These are phyloP conservation scores for Epizoanthus stellaris DNA, from an alignment of 92 coral and sea anemone species.

Conservation along the genomic window DNA sequence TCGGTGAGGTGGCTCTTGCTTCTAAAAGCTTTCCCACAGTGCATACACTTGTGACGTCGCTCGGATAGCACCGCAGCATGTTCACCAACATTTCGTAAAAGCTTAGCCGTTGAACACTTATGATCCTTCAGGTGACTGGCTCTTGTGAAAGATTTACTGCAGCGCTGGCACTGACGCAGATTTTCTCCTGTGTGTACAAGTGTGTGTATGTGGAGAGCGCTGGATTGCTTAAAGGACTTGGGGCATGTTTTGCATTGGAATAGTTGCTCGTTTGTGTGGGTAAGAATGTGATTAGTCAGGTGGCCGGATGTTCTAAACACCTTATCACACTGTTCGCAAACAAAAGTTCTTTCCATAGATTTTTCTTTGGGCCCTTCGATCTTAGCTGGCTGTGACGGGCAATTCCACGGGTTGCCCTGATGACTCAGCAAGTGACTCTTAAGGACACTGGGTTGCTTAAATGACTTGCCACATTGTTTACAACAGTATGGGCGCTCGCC, in stretches of 20 bases:
- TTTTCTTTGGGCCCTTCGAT: not conserved
- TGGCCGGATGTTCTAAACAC: not conserved
- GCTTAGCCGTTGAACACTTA: not conserved
- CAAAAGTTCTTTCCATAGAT: not conserved
- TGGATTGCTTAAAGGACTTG: constrained; percentile 27
- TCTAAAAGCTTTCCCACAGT: constrained; percentile 25
- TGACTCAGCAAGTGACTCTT: constrained; percentile 4
- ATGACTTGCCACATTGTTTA: constrained; percentile 16
- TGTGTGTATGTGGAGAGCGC: constrained; percentile 16
- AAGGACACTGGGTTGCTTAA: constrained; percentile 10
- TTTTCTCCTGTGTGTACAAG: not conserved
- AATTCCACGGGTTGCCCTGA: not conserved
- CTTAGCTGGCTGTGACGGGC: not conserved
- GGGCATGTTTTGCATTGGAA: constrained; percentile 24
- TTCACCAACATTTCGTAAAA: not conserved
- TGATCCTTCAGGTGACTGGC: constrained; percentile 16
- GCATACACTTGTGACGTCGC: constrained; percentile 22
- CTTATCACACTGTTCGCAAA: constrained; percentile 32
- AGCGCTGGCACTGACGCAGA: not conserved
- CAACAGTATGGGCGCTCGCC: constrained; percentile 4
- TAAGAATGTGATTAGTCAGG: constrained; percentile 4
- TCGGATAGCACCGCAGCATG: not conserved
- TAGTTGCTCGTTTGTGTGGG: constrained; percentile 7
- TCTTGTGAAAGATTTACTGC: not conserved
- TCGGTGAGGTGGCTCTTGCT: constrained; percentile 34